Percentiles rank a stretch among this genome's conserved stretches.
Evolutionary conservation across 2,797 vertebrate genomes (phyloP).

Genomic region (Eospalax fontanierii): DNA sequence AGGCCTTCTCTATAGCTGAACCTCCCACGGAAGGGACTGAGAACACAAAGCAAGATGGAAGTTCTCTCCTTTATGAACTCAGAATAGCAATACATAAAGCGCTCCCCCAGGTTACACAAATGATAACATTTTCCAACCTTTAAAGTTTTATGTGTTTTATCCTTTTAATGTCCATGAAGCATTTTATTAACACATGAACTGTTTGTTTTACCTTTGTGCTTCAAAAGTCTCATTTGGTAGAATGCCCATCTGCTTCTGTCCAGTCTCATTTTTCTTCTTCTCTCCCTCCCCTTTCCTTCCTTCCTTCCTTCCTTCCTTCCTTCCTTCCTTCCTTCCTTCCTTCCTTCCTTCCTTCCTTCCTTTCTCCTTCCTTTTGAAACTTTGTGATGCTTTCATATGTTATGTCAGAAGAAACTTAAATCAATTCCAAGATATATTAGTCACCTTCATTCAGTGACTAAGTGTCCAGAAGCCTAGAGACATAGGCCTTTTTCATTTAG

Average conservation of each 20-base stretch:
- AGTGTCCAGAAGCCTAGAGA: not conserved
- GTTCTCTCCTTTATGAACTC: not conserved
- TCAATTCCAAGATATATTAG: not conserved
- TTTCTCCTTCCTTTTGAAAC: not conserved
- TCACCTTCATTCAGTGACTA: not conserved
- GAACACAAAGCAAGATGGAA: not conserved
- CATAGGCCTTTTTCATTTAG: not conserved
- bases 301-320: no score
- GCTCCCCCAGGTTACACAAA: not conserved
- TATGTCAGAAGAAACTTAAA: not conserved
- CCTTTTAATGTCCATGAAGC: not conserved
- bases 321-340: not conserved
- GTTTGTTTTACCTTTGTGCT: not conserved
- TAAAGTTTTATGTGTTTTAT: conserved; percentile 4
- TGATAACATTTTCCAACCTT: not conserved
- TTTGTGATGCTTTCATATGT: not conserved
- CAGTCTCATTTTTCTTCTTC: not conserved
- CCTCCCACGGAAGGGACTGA: not conserved
- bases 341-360: no score
- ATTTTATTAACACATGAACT: conserved; percentile 51
- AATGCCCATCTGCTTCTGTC: not conserved
- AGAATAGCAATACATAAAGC: conserved; percentile 7
- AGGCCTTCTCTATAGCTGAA: not conserved
- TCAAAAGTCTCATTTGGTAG: conserved; percentile 3
- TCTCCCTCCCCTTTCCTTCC: not conserved